Evolutionary conservation across 2,113 vertebrate genomes (phyloP), one percentile per base, ranked within the genome.

Genomic region (Paedocypris sp.): DNA sequence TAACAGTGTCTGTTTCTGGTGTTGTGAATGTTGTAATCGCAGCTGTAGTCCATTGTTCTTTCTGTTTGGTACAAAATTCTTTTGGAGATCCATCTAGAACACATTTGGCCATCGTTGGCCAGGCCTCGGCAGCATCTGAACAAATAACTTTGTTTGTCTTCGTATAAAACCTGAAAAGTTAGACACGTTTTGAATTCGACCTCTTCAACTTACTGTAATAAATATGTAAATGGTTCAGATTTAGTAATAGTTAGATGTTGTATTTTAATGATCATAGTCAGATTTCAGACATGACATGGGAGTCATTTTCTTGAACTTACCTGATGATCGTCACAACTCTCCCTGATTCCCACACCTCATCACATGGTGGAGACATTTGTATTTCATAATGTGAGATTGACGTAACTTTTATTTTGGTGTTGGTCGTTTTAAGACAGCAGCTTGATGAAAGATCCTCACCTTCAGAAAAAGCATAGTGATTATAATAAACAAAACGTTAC

Each of bases 391-490:
- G 1, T 20, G 1, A 1, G 62, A 54, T 18, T 0, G 38, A 2
- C 15, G 0, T 0, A 23, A 5, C 1, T 18, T 1, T 0, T 22
- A 13, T 0, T 1, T 0, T n/a, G 22, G 2, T 18, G 0, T 15
- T 0, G 6, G 1, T 0, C 36, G 31, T 47, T 3, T 0, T 2
- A 16, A 2, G 1, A 47, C 71, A 73, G 36, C 67, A 67, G 13
- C 0, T 0, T 33, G 0, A 0, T 38, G 7, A 0, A 16, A 0
- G 3, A 7, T 2, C 16, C 4, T 9, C 1, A 15, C 1, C 56
- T 64, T 4, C n/a, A 45, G 10, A 5, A 45, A 6, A 61, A 72
- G 12, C 6, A 56, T 32, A 47, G n/a, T 33, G n/a, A 60, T 33
- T 28, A 6, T 20, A 5, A 18, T 29, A 18, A 60, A 47, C 47